Evolutionary conservation across 2,113 vertebrate species (phyloP).

Genomic region (Gadus chalcogrammus): DNA sequence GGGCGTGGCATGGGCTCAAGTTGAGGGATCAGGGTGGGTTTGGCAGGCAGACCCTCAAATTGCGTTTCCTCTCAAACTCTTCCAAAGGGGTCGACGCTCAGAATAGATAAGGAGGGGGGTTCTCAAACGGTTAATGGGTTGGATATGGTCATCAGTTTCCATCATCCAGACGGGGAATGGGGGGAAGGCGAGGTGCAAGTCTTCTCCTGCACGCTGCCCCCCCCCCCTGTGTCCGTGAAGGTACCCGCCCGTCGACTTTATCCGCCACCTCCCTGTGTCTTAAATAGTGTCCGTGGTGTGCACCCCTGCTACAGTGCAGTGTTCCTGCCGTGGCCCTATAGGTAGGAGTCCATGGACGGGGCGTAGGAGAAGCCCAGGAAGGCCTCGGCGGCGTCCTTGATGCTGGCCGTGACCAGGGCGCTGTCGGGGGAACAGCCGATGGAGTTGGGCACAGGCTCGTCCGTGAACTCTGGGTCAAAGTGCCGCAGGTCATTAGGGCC

Average conservation of each 20-base stretch:
- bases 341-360: slow-evolving; percentile 92
- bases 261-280: slow-evolving; percentile 20
- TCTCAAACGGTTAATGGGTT: not conserved
- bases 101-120: slow-evolving; percentile 18
- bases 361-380: slow-evolving; percentile 98
- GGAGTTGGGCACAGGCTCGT: slow-evolving; percentile 94
- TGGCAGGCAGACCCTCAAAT: slow-evolving; percentile 26
- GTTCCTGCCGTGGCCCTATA: slow-evolving; percentile 67
- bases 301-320: not conserved
- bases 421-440: slow-evolving; percentile 93
- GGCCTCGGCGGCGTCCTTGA: slow-evolving; percentile 91
- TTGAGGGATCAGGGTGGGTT: slow-evolving; percentile 5
- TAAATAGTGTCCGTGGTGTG: slow-evolving; percentile 22
- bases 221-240: slow-evolving; percentile 26
- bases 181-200: slow-evolving; percentile 56
- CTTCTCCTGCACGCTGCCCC: slow-evolving; percentile 13
- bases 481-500: slow-evolving; percentile 93
- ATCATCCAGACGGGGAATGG: slow-evolving; percentile 38
- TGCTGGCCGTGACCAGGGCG: slow-evolving; percentile 87
- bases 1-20: slow-evolving; percentile 13
- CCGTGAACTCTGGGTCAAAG: slow-evolving; percentile 97
- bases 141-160: slow-evolving; percentile 18
- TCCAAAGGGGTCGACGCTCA: slow-evolving; percentile 23
- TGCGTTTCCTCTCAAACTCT: slow-evolving; percentile 15
- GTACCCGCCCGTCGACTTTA: not conserved